Evolutionary conservation across 2,797 vertebrate species (phyloP), one percentile per base, ranked within the genome.

Genomic region (Loriculus beryllinus): DNA sequence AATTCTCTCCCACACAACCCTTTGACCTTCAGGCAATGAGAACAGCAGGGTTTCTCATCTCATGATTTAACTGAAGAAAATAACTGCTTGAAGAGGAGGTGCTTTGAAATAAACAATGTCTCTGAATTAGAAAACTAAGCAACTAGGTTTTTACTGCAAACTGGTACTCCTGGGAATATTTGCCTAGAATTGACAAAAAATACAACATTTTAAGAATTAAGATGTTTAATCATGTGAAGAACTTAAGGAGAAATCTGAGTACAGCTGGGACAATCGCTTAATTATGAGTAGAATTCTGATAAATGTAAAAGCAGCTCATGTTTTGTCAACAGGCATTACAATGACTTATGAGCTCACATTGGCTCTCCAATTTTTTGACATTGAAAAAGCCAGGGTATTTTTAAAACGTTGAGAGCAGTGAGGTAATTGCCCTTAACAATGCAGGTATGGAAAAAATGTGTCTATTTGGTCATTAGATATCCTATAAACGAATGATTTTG

Each of bases 1-100:
- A 96, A 97, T 97, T 98, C 96, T 97, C 97, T 97, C 96, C 97
- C 97, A 91, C 97, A 96, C 92, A 86, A 89, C 93, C 95, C 93
- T 96, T 93, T 97, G 96, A 96, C 97, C 97, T 97, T 95, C 80
- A 94, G 95, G 96, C 96, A 97, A 96, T 43, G 37, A 79, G 90
- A 97, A 88, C 97, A 88, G 95, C 95, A 86, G 97, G 97, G 89
- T 72, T 97, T 90, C 95, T 90, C 92, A 69, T 93, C 43, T 49
- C 77, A 59, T n/a, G 57, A 84, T 85, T 93, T 93, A 86, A 78
- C 57, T 83, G 84, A 86, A 94, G 72, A 95, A 96, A 97, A 95
- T 83, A 89, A 89, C 89, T 97, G 33, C 91, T 92, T 35, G 80
- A 93, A 90, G 56, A 90, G 78, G 94, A 97, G 94, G 90, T 85